These are phyloP conservation scores for Ceratosolen fusciceps DNA, from an alignment of 1,140 invertebrate species.

Conservation along the genomic window DNA sequence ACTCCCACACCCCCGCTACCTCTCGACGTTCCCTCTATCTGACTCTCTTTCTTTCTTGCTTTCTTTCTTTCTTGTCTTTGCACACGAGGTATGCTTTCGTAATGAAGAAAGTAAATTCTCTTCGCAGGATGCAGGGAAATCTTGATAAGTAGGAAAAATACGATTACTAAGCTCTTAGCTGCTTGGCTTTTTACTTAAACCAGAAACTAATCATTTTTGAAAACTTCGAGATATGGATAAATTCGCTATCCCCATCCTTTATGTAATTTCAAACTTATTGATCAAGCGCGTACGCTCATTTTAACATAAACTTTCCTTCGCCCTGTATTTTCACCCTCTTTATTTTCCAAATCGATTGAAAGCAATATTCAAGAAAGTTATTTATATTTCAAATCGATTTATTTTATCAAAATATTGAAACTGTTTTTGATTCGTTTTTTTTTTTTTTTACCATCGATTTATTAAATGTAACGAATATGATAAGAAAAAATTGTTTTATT, in stretches of 20 bases:
- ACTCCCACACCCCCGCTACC: not conserved
- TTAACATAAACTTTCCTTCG: too few relatives aligned
- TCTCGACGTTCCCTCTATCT: not conserved
- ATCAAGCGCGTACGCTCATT: not conserved
- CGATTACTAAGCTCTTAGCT: constrained; percentile 53
- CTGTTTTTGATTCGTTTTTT: too few relatives aligned
- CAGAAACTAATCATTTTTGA: constrained; percentile 33
- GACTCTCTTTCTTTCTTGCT: constrained; percentile 2
- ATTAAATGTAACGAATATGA: too few relatives aligned
- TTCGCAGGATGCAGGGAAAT: constrained; percentile 58
- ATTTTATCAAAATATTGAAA: too few relatives aligned
- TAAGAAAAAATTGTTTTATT: too few relatives aligned
- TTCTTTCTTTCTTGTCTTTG: constrained; percentile 27
- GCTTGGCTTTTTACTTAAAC: constrained; percentile 31
- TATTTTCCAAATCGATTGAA: too few relatives aligned
- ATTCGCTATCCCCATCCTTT: not conserved
- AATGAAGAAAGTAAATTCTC: constrained; percentile 67
- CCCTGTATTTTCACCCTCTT: too few relatives aligned
- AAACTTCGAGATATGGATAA: not conserved
- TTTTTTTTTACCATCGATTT: too few relatives aligned
- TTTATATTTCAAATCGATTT: too few relatives aligned
- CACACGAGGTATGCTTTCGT: constrained; percentile 56
- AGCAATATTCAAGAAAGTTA: too few relatives aligned
- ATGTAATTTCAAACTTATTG: not conserved
- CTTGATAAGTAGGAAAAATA: constrained; percentile 59